Conservation (phyloP, 2,797 vertebrate species). For the Arnoldichthys spilopterus region DNA sequence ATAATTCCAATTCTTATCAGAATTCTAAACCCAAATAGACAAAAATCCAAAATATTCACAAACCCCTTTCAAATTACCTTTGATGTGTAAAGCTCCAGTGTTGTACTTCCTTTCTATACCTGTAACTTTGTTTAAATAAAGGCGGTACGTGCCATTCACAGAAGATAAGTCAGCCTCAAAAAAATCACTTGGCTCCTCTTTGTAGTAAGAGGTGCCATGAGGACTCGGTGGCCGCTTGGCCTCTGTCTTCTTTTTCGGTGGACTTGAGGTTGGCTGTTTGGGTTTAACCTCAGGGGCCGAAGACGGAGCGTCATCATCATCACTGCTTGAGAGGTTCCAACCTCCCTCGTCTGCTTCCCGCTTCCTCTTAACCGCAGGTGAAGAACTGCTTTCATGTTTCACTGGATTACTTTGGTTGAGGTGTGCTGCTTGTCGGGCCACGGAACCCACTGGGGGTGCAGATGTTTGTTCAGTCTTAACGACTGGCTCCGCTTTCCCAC, state of each 20-base stretch:
- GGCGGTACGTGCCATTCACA: conserved; percentile 83
- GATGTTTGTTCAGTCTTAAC: conserved; percentile 24
- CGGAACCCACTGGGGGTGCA: conserved; percentile 65
- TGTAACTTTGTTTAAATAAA: conserved; percentile 94
- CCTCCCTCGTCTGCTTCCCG: conserved; percentile 78
- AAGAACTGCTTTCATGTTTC: conserved; percentile 65
- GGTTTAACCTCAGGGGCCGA: conserved; percentile 46
- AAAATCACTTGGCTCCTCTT: conserved; percentile 75
- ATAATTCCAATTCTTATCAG: neutral
- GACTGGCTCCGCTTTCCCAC: conserved; percentile 62
- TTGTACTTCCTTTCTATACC: conserved; percentile 89
- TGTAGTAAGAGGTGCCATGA: conserved; percentile 66
- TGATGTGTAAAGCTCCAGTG: conserved; percentile 90
- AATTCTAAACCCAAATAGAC: neutral
- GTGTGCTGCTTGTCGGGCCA: conserved; percentile 68
- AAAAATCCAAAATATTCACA: neutral
- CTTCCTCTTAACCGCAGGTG: conserved; percentile 73
- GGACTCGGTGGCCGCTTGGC: conserved; percentile 64
- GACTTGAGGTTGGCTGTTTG: conserved; percentile 33
- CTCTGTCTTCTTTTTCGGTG: conserved; percentile 62
- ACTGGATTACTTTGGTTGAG: conserved; percentile 65
- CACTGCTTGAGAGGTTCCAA: conserved; percentile 94
- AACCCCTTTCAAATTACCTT: conserved; percentile 68
- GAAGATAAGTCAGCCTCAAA: conserved; percentile 82
- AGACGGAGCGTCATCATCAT: conserved; percentile 77